Conservation (phyloP, 2,888 invertebrate species). For the Cacoxenus indagator region DNA sequence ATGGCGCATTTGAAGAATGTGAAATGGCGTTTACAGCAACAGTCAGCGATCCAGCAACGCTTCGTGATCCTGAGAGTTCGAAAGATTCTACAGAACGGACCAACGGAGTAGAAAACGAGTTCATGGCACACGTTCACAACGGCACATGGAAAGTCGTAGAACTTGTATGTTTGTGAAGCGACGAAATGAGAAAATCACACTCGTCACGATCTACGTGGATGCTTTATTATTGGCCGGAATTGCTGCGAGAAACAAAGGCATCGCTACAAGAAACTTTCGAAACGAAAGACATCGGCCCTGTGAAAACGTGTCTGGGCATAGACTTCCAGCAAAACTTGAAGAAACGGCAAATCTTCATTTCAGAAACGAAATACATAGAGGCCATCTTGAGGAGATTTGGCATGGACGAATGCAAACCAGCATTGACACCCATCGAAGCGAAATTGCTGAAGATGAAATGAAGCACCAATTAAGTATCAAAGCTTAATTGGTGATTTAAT, state of each 20-base stretch:
- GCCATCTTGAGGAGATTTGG: too few relatives aligned
- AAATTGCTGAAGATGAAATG: too few relatives aligned
- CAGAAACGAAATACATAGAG: too few relatives aligned
- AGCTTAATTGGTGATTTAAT: too few relatives aligned
- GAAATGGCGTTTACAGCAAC: slow-evolving; percentile 22
- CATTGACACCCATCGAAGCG: too few relatives aligned
- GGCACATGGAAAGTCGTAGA: slow-evolving; percentile 36
- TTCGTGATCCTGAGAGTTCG: slow-evolving; percentile 25
- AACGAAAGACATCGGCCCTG: slow-evolving; percentile 40
- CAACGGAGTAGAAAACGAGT: slow-evolving; percentile 38
- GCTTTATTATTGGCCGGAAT: slow-evolving; percentile 34
- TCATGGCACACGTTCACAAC: slow-evolving; percentile 33
- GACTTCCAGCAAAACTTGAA: slow-evolving; percentile 35
- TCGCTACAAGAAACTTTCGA: slow-evolving; percentile 30
- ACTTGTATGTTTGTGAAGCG: slow-evolving; percentile 32
- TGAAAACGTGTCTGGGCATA: slow-evolving; percentile 33
- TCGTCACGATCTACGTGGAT: slow-evolving; percentile 38
- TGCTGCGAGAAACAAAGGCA: slow-evolving; percentile 26
- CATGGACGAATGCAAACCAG: too few relatives aligned
- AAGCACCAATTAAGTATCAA: too few relatives aligned
- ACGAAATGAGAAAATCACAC: slow-evolving; percentile 27
- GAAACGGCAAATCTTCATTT: too few relatives aligned
- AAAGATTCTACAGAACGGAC: too few relatives aligned
- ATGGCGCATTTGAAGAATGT: slow-evolving; percentile 30
- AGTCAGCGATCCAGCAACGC: not conserved